Percentiles rank a stretch among this genome's conserved stretches.
phyloP scores from a whole-genome alignment of 2,888 invertebrate genomes.

The Alloplasta piceator region DNA sequence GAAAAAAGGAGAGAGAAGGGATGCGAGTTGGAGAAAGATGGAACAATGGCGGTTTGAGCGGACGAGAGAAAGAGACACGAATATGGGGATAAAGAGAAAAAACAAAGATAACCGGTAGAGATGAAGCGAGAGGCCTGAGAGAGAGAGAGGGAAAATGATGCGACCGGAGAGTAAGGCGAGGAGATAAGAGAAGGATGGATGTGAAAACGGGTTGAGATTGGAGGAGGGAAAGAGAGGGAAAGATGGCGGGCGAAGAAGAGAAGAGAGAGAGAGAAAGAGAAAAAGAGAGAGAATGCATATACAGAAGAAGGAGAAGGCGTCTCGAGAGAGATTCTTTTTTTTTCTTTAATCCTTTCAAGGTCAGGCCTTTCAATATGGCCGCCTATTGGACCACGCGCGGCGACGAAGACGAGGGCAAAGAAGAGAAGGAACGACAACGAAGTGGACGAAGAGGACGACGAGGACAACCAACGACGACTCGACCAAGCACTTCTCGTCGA shows the following conservation, averaged over 20 bases:
- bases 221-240: constrained; percentile 32
- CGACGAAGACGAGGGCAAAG: constrained; percentile 37
- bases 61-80: constrained; percentile 42
- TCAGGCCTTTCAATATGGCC: constrained; percentile 79
- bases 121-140: constrained; percentile 14
- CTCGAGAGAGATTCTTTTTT: constrained; percentile 65
- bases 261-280: constrained; percentile 31
- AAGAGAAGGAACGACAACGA: constrained; percentile 22
- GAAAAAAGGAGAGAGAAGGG: constrained; percentile 37
- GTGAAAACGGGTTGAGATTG: constrained; percentile 45
- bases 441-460: constrained; percentile 6
- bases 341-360: constrained; percentile 79
- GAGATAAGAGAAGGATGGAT: constrained; percentile 13
- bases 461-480: background rate
- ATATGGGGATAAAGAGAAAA: constrained; percentile 48
- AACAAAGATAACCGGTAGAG: constrained; percentile 15
- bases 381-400: constrained; percentile 75
- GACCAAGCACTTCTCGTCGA: constrained; percentile 55
- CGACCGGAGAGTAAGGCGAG: background rate
- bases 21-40: constrained; percentile 30
- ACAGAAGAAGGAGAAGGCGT: constrained; percentile 65
- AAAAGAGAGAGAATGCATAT: constrained; percentile 29
- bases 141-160: constrained; percentile 50
- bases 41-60: constrained; percentile 9
- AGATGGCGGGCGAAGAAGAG: constrained; percentile 19